A percentile compares a stretch with the other conserved stretches of the same genome.
Evolutionary conservation across 2,888 invertebrate species (phyloP).

Genomic region (Coremacera marginata): DNA sequence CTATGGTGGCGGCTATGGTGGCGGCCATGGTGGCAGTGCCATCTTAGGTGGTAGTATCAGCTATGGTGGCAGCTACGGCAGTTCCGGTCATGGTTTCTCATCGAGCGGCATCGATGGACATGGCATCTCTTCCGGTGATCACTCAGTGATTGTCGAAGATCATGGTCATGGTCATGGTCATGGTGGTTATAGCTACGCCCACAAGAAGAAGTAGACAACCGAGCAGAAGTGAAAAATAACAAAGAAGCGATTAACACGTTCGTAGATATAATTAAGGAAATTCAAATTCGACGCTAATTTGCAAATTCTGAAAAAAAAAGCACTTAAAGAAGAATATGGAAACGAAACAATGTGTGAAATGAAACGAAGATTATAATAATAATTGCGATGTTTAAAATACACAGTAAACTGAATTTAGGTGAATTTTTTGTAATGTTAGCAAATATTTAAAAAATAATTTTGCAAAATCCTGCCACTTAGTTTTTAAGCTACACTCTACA

Average conservation of each 20-base stretch:
- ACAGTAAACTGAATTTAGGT: conserved; percentile 21
- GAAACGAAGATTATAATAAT: background rate
- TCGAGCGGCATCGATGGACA: conserved; percentile 42
- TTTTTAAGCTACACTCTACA: conserved; percentile 23
- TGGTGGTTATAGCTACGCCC: conserved; percentile 47
- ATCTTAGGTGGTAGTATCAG: conserved; percentile 41
- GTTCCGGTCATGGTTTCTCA: conserved; percentile 41
- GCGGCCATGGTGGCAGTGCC: conserved; percentile 46
- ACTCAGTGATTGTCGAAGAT: conserved; percentile 36
- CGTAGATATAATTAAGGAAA: conserved; percentile 15
- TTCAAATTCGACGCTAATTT: conserved; percentile 18
- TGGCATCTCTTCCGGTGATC: conserved; percentile 43
- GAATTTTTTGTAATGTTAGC: conserved; percentile 15
- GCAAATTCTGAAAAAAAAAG: conserved; percentile 18
- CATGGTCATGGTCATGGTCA: conserved; percentile 41
- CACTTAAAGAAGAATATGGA: conserved; percentile 25
- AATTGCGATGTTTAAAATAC: conserved; percentile 33
- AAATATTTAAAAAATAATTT: conserved; percentile 11
- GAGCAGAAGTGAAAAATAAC: background rate
- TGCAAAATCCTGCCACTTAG: conserved; percentile 56
- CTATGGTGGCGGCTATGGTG: conserved; percentile 35
- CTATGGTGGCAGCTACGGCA: conserved; percentile 42
- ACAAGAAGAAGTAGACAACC: conserved; percentile 52
- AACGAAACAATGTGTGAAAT: conserved; percentile 17
- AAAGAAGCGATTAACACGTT: conserved; percentile 6